phyloP scores from a whole-genome alignment of 1,140 invertebrate species.

The Zaprionus gabonicus region DNA sequence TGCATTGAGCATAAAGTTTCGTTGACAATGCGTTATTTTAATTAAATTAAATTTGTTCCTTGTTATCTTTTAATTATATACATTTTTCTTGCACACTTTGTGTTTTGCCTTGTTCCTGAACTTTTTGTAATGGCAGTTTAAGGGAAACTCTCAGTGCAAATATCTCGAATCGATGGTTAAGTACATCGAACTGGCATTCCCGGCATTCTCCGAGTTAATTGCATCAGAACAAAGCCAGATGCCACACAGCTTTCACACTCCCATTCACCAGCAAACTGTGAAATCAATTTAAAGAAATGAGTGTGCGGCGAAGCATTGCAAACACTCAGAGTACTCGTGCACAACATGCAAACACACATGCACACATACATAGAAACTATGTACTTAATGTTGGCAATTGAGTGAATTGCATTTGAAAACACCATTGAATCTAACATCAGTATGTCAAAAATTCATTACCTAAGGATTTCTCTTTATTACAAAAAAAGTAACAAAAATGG shows the following conservation, averaged over 20 bases:
- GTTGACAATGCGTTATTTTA: background rate
- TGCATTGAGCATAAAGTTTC: background rate
- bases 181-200: slow-evolving; percentile 3
- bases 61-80: slow-evolving; percentile 1
- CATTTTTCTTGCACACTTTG: background rate
- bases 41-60: background rate
- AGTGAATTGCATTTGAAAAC: background rate
- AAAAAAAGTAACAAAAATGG: too few species aligned
- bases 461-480: background rate
- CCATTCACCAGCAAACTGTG: background rate
- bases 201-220: background rate
- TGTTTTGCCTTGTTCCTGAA: background rate
- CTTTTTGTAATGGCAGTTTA: background rate
- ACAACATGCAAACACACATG: background rate
- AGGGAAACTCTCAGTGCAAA: background rate
- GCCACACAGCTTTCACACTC: background rate
- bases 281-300: slow-evolving; percentile 7
- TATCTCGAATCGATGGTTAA: background rate
- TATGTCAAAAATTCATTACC: background rate
- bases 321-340: background rate
- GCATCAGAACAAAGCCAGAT: slow-evolving; percentile 5
- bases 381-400: background rate
- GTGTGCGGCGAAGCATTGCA: background rate
- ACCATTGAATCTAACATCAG: background rate
- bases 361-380: background rate